A percentile compares a stretch with the other conserved stretches of the same genome.
Conservation (phyloP, 2,888 invertebrate genomes). For the Lamellibrachia columna region DNA sequence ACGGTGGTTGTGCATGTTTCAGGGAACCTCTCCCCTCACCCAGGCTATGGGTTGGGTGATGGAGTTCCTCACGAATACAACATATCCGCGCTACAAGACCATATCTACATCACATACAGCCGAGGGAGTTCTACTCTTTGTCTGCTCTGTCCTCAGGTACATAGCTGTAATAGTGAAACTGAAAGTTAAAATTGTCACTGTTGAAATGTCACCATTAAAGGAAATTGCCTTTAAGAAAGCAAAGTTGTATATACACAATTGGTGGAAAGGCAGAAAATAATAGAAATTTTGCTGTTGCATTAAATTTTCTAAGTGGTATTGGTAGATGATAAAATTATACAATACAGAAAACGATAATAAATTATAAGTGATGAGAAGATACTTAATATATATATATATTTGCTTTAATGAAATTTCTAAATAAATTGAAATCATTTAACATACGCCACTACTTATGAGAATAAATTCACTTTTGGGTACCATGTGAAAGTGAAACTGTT, state of each 20-base stretch:
- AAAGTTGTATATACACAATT: too few species aligned
- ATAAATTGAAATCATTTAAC: not conserved
- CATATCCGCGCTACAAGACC: slow-evolving; percentile 80
- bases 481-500: too few species aligned
- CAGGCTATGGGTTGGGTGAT: slow-evolving; percentile 68
- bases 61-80: slow-evolving; percentile 92
- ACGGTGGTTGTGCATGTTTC: slow-evolving; percentile 33
- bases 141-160: slow-evolving; percentile 65
- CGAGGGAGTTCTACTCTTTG: slow-evolving; percentile 85
- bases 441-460: too few species aligned
- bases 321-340: not conserved
- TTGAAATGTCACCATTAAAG: too few species aligned
- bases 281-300: too few species aligned
- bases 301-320: not conserved
- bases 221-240: too few species aligned
- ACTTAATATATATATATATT: not conserved
- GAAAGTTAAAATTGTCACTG: not conserved
- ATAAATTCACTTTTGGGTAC: too few species aligned
- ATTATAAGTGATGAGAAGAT: not conserved
- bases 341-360: not conserved
- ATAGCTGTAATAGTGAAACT: not conserved
- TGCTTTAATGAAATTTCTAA: not conserved
- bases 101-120: slow-evolving; percentile 73
- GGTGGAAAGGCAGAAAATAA: too few species aligned
- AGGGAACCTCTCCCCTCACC: slow-evolving; percentile 63